Percentiles rank a stretch among this genome's conserved stretches.
These are phyloP conservation scores for Carduelis carduelis DNA, from an alignment of 2,797 vertebrate genomes.

Conservation along the genomic window DNA sequence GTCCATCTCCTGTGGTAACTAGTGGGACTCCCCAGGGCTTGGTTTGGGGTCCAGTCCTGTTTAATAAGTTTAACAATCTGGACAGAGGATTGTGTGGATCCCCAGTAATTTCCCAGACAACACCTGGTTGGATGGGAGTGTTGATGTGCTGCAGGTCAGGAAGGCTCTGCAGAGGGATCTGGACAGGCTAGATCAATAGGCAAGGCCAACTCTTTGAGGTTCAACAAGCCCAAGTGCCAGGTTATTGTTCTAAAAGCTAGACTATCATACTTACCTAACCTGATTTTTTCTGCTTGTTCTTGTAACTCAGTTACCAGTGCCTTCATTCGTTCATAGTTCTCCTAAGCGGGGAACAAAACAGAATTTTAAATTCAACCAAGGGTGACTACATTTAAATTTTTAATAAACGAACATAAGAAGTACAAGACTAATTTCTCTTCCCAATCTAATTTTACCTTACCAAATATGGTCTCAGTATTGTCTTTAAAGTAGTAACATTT, in stretches of 20 bases:
- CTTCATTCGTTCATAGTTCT: conserved; percentile 95
- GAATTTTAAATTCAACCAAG: not conserved
- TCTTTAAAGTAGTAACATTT: not conserved
- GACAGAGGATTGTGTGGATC: not conserved
- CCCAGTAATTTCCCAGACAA: not conserved
- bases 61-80: not conserved
- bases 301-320: conserved; percentile 84
- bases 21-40: no score
- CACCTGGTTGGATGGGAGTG: rapidly evolving
- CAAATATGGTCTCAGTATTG: not conserved
- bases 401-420: not conserved
- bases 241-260: not conserved
- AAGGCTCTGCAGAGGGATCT: not conserved
- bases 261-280: conserved; percentile 78
- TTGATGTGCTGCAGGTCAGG: not conserved
- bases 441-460: not conserved
- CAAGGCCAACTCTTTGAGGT: not conserved
- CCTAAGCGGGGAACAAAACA: conserved; percentile 73
- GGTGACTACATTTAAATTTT: not conserved
- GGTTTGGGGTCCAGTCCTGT: not conserved
- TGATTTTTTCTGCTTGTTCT: conserved; percentile 83
- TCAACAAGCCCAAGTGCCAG: not conserved
- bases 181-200: not conserved
- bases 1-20: not conserved
- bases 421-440: not conserved